These are phyloP conservation scores for Eudemis profundana DNA, from an alignment of 2,888 invertebrate genomes.

Conservation along the genomic window DNA sequence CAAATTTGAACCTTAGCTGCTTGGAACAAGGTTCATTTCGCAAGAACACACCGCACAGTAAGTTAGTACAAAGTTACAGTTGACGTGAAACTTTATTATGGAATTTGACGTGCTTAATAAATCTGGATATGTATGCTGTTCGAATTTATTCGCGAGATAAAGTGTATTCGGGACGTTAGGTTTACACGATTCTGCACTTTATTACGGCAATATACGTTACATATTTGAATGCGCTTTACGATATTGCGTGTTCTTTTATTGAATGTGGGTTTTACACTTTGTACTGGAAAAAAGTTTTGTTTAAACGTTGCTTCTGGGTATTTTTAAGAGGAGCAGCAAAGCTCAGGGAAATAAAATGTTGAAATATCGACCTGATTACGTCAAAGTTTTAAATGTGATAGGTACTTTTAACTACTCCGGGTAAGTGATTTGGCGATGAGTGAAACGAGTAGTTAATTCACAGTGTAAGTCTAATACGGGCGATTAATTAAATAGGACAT, in stretches of 20 bases:
- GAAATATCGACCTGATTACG: too few species aligned
- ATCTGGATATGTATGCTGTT: constrained; percentile 13
- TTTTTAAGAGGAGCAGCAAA: too few species aligned
- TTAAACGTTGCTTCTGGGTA: too few species aligned
- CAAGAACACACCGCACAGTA: background rate
- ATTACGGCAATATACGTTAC: constrained; percentile 14
- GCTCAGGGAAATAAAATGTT: too few species aligned
- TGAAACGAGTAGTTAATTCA: too few species aligned
- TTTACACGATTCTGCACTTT: constrained; percentile 23
- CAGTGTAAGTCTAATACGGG: too few species aligned
- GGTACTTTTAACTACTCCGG: too few species aligned
- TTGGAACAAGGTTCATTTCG: background rate
- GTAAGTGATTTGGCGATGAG: too few species aligned
- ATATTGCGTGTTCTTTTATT: constrained; percentile 7
- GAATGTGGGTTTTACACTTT: background rate
- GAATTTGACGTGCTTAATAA: constrained; percentile 33
- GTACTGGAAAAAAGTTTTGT: constrained; percentile 1
- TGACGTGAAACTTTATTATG: constrained; percentile 33
- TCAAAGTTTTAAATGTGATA: too few species aligned
- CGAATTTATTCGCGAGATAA: constrained; percentile 30
- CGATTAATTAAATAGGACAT: too few species aligned
- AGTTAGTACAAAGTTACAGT: constrained; percentile 13
- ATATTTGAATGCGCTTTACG: constrained; percentile 16
- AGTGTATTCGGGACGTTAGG: constrained; percentile 7
- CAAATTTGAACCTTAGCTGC: background rate